phyloP scores from a whole-genome alignment of 1,140 invertebrate genomes.

The Dreissena polymorpha region DNA sequence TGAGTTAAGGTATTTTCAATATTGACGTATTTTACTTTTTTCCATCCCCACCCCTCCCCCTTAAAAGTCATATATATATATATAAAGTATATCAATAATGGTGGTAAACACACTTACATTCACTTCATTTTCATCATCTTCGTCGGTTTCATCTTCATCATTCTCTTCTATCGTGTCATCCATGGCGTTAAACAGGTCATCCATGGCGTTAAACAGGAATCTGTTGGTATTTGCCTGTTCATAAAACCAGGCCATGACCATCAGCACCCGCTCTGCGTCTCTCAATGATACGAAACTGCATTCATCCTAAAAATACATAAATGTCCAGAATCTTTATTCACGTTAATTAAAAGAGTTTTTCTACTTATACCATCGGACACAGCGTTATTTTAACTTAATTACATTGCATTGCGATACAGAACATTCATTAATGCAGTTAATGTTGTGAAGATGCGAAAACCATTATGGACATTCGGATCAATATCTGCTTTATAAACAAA shows the following conservation, averaged over 20 bases:
- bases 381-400: not conserved
- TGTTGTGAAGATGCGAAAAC: not conserved
- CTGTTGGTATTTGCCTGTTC: slow-evolving; percentile 26
- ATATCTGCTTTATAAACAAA: not conserved
- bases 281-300: slow-evolving; percentile 76
- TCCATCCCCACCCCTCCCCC: not conserved
- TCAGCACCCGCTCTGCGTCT: slow-evolving; percentile 69
- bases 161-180: not conserved
- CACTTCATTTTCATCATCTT: not conserved
- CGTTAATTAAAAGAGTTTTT: not conserved
- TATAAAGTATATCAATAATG: too few species aligned
- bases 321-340: not conserved
- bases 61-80: too few species aligned
- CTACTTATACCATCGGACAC: not conserved
- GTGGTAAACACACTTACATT: not conserved
- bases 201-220: slow-evolving; percentile 49
- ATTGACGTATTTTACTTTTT: not conserved
- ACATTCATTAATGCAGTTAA: too few species aligned
- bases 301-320: slow-evolving; percentile 65
- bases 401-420: not conserved
- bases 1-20: not conserved
- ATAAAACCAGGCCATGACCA: slow-evolving; percentile 70
- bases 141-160: not conserved
- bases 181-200: slow-evolving; percentile 46
- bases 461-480: not conserved